Conservation (phyloP, 2,113 vertebrate species). For the Oreochromis aureus region DNA sequence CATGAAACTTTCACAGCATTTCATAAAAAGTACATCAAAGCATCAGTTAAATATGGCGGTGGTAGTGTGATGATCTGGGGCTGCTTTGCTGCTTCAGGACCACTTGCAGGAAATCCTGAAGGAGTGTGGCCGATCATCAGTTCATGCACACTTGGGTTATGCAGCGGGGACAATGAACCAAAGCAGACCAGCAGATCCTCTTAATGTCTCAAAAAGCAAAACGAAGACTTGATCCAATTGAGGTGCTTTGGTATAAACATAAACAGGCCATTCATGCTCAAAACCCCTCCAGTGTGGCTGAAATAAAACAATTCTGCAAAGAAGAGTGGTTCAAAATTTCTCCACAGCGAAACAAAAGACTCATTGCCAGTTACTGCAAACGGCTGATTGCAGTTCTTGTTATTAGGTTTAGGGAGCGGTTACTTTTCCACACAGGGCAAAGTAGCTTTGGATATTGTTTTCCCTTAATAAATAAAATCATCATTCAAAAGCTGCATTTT, state of each 20-base stretch:
- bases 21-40: rapidly evolving
- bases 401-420: not conserved
- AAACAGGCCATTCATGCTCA: not conserved
- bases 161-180: not conserved
- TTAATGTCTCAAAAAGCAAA: not conserved
- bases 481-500: not conserved
- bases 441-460: not conserved
- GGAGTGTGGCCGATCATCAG: not conserved
- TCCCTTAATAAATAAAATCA: not conserved
- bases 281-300: not conserved
- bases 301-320: not conserved
- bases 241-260: not conserved
- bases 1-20: not conserved
- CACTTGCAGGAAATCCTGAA: not conserved
- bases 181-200: not conserved
- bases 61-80: not conserved
- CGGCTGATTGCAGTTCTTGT: not conserved
- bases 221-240: not conserved
- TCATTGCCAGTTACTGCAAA: not conserved
- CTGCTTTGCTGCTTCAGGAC: not conserved
- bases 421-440: not conserved
- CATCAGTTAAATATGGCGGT: not conserved
- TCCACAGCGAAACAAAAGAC: not conserved
- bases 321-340: not conserved
- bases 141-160: not conserved